Evolutionary conservation across 2,888 invertebrate genomes (phyloP).

Genomic region (Hydropsyche betteni): DNA sequence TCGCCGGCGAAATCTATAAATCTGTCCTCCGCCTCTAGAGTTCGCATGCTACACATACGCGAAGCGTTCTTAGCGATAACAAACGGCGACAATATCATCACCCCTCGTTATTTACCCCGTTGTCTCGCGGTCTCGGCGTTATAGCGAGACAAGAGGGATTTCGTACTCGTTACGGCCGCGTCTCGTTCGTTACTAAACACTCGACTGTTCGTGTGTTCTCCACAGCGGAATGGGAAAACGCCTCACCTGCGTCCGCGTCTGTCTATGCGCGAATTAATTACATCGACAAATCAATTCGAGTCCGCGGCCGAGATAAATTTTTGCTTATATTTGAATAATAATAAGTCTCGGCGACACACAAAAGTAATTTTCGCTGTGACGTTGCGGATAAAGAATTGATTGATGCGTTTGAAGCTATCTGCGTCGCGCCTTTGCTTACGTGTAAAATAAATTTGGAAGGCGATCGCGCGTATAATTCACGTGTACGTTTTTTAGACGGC

Average conservation of each 20-base stretch:
- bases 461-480: conserved; percentile 14
- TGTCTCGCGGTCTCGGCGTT: neutral
- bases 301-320: conserved; percentile 2
- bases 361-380: conserved; percentile 31
- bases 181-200: too few relatives aligned
- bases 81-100: conserved; percentile 28
- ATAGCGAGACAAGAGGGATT: too few relatives aligned
- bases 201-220: too few relatives aligned
- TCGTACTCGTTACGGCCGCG: too few relatives aligned
- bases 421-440: conserved; percentile 2
- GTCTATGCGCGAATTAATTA: conserved; percentile 16
- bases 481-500: conserved; percentile 2
- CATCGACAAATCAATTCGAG: conserved; percentile 12
- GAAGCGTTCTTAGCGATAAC: conserved; percentile 23
- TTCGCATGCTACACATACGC: conserved; percentile 10
- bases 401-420: conserved; percentile 22
- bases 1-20: conserved; percentile 33
- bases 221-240: too few relatives aligned
- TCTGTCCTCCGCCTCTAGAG: conserved; percentile 24
- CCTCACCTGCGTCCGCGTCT: neutral
- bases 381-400: conserved; percentile 29
- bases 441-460: conserved; percentile 23
- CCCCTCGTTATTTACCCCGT: conserved; percentile 27
- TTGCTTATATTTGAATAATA: conserved; percentile 18
- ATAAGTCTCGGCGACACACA: conserved; percentile 17